These are phyloP conservation scores for Ifrita kowaldi DNA, from an alignment of 2,113 vertebrate species.

Conservation along the genomic window DNA sequence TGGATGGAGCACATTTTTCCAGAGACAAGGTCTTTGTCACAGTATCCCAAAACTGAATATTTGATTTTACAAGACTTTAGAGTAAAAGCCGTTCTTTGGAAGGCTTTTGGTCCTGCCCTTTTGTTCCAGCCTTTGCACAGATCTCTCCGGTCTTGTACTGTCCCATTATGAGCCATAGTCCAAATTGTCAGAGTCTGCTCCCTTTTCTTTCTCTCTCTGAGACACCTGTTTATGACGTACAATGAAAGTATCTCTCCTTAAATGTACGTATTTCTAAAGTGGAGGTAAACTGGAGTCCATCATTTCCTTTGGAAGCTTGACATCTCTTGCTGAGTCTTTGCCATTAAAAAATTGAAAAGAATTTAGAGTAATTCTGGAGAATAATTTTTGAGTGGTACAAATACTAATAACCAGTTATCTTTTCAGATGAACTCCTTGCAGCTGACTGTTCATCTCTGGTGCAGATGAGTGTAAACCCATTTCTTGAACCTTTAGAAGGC, in stretches of 20 bases:
- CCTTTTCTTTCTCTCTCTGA: not conserved
- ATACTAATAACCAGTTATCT: not conserved
- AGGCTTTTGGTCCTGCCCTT: not conserved
- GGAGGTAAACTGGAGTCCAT: not conserved
- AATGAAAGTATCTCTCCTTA: not conserved
- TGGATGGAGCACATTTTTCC: not conserved
- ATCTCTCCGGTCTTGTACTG: not conserved
- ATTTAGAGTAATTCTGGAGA: not conserved
- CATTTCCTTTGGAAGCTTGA: not conserved
- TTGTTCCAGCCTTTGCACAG: not conserved
- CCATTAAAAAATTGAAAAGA: not conserved
- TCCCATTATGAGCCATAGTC: not conserved
- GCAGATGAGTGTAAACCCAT: not conserved
- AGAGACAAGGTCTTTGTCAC: not conserved
- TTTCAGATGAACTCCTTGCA: not conserved
- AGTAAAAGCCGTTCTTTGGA: not conserved
- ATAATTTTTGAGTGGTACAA: not conserved
- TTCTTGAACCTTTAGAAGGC: not conserved
- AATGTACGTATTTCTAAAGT: not conserved
- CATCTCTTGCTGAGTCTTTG: not conserved
- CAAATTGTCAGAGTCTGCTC: not conserved
- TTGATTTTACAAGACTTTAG: not conserved
- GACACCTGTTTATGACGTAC: not conserved
- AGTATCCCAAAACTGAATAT: fast-evolving
- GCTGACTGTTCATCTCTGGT: not conserved